phyloP scores from a whole-genome alignment of 1,140 invertebrate species.

The Aphaenogaster floridana region DNA sequence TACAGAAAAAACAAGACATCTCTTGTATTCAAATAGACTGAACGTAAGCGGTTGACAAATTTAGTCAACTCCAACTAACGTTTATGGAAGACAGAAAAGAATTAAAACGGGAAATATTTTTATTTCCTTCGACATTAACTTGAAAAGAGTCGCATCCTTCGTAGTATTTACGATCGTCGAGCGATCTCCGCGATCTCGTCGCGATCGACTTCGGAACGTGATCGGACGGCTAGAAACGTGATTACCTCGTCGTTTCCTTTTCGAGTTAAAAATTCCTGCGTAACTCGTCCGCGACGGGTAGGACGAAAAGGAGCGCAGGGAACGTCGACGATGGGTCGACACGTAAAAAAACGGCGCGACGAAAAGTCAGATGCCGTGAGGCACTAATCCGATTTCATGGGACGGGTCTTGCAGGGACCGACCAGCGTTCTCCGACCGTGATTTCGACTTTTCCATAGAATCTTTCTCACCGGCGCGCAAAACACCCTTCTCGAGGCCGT shows the following conservation, averaged over 20 bases:
- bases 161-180: conserved; percentile 24
- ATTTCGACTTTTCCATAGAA: conserved; percentile 60
- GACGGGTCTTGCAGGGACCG: not conserved
- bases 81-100: not conserved
- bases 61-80: not conserved
- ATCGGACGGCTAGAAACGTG: not conserved
- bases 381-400: conserved; percentile 49
- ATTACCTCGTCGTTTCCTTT: conserved; percentile 24
- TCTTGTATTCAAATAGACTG: not conserved
- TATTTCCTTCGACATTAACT: not conserved
- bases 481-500: conserved; percentile 47
- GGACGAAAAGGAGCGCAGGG: not conserved
- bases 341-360: conserved; percentile 53
- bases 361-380: conserved; percentile 38
- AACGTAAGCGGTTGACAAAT: not conserved
- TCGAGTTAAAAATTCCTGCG: conserved; percentile 37
- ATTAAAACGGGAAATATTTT: not conserved
- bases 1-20: not conserved
- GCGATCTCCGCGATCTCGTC: conserved; percentile 15
- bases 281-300: not conserved
- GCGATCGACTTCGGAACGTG: conserved; percentile 3
- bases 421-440: conserved; percentile 7
- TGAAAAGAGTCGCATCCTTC: not conserved
- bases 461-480: conserved; percentile 17
- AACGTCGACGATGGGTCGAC: not conserved